Evolutionary conservation across 2,888 invertebrate species (phyloP).

Genomic region (Nemotelus nigrinus): DNA sequence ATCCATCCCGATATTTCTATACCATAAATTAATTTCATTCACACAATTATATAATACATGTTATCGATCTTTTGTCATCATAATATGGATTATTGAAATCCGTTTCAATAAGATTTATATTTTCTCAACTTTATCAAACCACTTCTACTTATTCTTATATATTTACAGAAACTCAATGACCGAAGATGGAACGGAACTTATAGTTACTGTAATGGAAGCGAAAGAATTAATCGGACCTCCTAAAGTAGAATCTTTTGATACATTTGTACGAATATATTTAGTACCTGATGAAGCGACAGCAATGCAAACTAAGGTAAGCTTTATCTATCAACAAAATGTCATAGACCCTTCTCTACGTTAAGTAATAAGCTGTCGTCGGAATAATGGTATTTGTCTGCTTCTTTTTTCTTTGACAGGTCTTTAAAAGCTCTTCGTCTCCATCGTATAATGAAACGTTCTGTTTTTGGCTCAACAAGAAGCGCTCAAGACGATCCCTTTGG

Average conservation of each 20-base stretch:
- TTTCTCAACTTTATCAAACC: no score
- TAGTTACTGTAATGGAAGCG: constrained; percentile 79
- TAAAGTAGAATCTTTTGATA: constrained; percentile 72
- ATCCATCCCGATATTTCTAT: no score
- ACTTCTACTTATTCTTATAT: not conserved
- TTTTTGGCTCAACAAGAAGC: constrained; percentile 71
- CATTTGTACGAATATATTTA: constrained; percentile 79
- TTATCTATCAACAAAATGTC: no score
- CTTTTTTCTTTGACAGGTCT: constrained; percentile 63
- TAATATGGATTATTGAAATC: no score
- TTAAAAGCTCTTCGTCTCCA: constrained; percentile 75
- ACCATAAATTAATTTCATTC: no score
- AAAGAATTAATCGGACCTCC: constrained; percentile 75
- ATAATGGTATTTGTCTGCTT: not conserved
- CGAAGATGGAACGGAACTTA: constrained; percentile 61
- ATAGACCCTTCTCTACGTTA: not conserved
- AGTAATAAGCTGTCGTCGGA: not conserved
- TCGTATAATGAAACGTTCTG: constrained; percentile 82
- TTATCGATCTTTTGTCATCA: no score
- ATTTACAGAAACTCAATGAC: constrained; percentile 57
- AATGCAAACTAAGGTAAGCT: constrained; percentile 71
- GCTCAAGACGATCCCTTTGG: constrained; percentile 70
- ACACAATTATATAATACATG: no score
- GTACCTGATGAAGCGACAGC: constrained; percentile 76
- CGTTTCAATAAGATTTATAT: no score